Percentiles rank a stretch among this genome's conserved stretches.
Conservation (phyloP, 2,888 invertebrate species). For the Hypomecis punctinalis region DNA sequence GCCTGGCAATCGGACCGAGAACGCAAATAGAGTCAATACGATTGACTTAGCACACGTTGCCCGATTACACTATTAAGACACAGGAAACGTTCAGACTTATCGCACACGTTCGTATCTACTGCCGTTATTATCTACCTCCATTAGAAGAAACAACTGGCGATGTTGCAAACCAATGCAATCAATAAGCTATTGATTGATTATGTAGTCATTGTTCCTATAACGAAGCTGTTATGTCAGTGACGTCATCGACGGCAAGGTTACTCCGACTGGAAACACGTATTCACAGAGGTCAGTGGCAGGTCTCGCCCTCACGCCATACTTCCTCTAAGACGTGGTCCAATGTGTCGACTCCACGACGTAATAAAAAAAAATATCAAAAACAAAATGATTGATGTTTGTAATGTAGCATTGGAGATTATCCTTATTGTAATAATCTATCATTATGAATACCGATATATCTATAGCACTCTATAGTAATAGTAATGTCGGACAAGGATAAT, state of each 20-base stretch:
- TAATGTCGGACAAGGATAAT: conserved; percentile 14
- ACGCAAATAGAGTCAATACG: conserved; percentile 76
- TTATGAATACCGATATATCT: conserved; percentile 7
- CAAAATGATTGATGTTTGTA: background rate
- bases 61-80: conserved; percentile 56
- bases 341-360: conserved; percentile 23
- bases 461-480: background rate
- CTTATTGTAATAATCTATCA: conserved; percentile 10
- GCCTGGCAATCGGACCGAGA: conserved; percentile 61
- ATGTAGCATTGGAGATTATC: too few species aligned
- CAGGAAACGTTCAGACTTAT: conserved; percentile 41
- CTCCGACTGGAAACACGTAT: conserved; percentile 53
- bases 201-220: conserved; percentile 47
- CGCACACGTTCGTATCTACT: conserved; percentile 37
- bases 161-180: conserved; percentile 34
- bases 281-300: conserved; percentile 63
- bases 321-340: conserved; percentile 48
- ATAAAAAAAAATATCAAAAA: background rate
- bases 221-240: conserved; percentile 53
- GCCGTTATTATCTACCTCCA: conserved; percentile 29
- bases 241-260: conserved; percentile 50
- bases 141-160: conserved; percentile 18
- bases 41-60: conserved; percentile 77
- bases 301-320: conserved; percentile 49
- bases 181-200: conserved; percentile 48